Conservation (phyloP, 2,888 invertebrate genomes). For the Parascotia fuliginaria region DNA sequence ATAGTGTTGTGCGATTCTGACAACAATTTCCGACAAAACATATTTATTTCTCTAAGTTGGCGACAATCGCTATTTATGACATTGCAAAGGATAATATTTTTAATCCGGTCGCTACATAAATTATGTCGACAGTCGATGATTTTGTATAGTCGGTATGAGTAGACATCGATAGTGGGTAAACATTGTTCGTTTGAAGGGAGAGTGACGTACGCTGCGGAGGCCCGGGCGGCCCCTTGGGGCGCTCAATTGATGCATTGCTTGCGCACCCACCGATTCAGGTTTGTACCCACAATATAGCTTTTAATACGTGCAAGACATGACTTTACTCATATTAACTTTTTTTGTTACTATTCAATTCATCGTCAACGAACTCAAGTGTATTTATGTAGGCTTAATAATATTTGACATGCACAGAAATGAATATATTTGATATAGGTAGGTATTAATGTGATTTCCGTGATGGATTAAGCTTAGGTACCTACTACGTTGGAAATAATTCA, state of each 20-base stretch:
- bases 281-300: constrained; percentile 51
- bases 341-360: constrained; percentile 44
- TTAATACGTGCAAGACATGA: constrained; percentile 45
- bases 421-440: too few species aligned
- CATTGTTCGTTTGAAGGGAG: constrained; percentile 51
- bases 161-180: constrained; percentile 55
- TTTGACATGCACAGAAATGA: too few species aligned
- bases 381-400: constrained; percentile 23
- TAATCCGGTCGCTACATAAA: constrained; percentile 9
- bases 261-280: constrained; percentile 60
- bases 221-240: constrained; percentile 75
- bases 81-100: constrained; percentile 7
- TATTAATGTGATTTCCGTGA: too few species aligned
- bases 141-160: constrained; percentile 32
- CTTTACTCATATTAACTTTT: constrained; percentile 41
- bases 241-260: constrained; percentile 81
- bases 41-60: not conserved
- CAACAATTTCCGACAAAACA: not conserved
- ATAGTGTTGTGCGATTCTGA: not conserved
- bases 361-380: constrained; percentile 30
- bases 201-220: constrained; percentile 56
- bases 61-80: not conserved
- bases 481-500: too few species aligned
- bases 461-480: too few species aligned
- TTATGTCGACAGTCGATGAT: constrained; percentile 45